Base-by-base conservation (phyloP, 2,888 invertebrate species). In the Polymixis lichenea region DNA sequence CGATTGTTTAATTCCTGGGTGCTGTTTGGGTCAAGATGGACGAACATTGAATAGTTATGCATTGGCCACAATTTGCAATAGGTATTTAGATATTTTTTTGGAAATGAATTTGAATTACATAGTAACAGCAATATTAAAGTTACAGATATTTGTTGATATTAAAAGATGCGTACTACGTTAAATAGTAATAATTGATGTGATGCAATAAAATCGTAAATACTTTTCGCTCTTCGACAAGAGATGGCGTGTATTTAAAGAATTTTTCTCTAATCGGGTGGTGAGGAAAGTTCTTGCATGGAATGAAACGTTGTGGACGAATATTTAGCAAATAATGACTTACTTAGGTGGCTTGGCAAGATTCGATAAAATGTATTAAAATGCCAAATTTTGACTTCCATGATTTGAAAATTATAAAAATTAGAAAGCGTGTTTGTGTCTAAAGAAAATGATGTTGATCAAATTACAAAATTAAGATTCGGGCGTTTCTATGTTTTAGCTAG, bases 301-400 rank as follows among this genome's bases (percentile, higher is more conserved):
- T 64, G 43, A 81, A 81, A 66, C 43, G 55, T 38, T 69, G 17
- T 28, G 28, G 32, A 56, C 68, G 19, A 71, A 82, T 51, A 32
- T 17, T 22, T 80, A 43, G 46, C 22, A 78, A 69, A 61, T 64
- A 68, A 53, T 84, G 28, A 55, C 43, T 55, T n/a, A 71, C 32
- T 55, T n/a, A 71, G 15, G 61, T 67, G 67, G 56, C 71, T 86
- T 82, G 77, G 79, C 86, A 77, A 62, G 19, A 82, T 79, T 84
- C 56, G 70, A 68, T 81, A 38, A 58, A 80, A 72, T 69, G 53
- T 78, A 76, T 76, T 78, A 77, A 80, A 87, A 79, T 78, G 87
- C 88, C 87, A 87, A 87, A 87, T 77, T 73, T 66, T 62, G 46
- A 84, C 88, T 87, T 87, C 88, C 88, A 86, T 82, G 49, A 51